Percentiles rank a stretch among this genome's conserved stretches.
These are phyloP conservation scores for Eretmochelys imbricata DNA, from an alignment of 2,113 vertebrate species.

Conservation along the genomic window DNA sequence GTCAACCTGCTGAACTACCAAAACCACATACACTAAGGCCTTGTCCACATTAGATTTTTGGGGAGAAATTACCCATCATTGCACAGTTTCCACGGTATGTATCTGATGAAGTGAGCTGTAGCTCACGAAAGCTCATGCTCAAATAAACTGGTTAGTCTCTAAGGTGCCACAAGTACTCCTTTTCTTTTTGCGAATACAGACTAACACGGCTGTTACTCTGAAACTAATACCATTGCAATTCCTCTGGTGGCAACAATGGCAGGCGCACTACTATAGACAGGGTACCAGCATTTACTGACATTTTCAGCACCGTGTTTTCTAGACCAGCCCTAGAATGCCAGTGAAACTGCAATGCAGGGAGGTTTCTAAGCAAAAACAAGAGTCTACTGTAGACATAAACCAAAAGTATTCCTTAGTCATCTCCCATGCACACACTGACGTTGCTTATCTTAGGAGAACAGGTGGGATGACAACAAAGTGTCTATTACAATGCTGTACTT, in stretches of 20 bases:
- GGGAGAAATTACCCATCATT: not conserved
- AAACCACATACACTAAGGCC: not conserved
- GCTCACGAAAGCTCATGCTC: too few relatives aligned
- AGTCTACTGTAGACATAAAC: too few relatives aligned
- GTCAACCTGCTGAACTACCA: not conserved
- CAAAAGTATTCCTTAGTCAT: not conserved
- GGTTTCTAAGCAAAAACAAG: not conserved
- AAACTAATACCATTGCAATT: not conserved
- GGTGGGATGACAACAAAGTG: not conserved
- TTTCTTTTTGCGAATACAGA: too few relatives aligned
- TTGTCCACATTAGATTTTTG: not conserved
- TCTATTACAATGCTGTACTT: not conserved
- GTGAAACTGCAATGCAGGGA: not conserved
- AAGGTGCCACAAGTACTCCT: too few relatives aligned
- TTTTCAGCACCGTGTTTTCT: not conserved
- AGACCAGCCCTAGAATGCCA: not conserved
- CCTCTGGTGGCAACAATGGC: not conserved
- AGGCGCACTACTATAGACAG: not conserved
- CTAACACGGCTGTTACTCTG: too few relatives aligned
- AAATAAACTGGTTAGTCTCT: too few relatives aligned
- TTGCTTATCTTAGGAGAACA: not conserved
- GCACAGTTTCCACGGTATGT: too few relatives aligned
- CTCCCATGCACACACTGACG: not conserved
- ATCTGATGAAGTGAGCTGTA: too few relatives aligned
- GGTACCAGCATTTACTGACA: not conserved